phyloP scores from a whole-genome alignment of 2,888 invertebrate genomes.

The Scrobipalpa atriplicella region DNA sequence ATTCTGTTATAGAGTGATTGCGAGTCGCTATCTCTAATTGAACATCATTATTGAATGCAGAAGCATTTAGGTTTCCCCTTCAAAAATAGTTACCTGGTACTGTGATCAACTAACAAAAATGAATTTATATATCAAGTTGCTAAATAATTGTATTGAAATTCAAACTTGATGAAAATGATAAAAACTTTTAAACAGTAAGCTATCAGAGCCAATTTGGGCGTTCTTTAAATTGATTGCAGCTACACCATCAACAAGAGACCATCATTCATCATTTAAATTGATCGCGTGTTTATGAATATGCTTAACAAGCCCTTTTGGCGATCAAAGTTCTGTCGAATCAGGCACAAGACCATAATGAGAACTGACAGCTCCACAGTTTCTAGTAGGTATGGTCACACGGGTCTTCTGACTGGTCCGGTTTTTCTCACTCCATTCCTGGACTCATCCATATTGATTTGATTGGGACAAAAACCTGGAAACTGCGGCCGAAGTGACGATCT shows the following conservation, averaged over 20 bases:
- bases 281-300: background rate
- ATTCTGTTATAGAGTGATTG: too few species aligned
- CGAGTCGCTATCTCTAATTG: too few species aligned
- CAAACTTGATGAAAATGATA: too few species aligned
- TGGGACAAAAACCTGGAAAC: constrained; percentile 7
- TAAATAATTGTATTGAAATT: too few species aligned
- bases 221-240: background rate
- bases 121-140: too few species aligned
- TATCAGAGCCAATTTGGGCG: background rate
- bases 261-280: background rate
- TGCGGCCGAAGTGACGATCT: background rate
- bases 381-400: background rate
- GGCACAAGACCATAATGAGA: background rate
- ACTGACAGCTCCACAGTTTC: background rate
- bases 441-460: constrained; percentile 19
- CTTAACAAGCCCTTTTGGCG: background rate
- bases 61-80: too few species aligned
- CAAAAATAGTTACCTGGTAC: too few species aligned
- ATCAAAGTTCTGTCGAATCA: background rate
- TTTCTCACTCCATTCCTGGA: constrained; percentile 5
- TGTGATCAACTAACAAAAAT: too few species aligned
- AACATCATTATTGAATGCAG: too few species aligned
- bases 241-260: background rate
- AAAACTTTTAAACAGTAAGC: background rate
- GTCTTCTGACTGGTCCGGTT: background rate